Conservation (phyloP, 2,888 invertebrate species). For the Ptilodon capucinus region DNA sequence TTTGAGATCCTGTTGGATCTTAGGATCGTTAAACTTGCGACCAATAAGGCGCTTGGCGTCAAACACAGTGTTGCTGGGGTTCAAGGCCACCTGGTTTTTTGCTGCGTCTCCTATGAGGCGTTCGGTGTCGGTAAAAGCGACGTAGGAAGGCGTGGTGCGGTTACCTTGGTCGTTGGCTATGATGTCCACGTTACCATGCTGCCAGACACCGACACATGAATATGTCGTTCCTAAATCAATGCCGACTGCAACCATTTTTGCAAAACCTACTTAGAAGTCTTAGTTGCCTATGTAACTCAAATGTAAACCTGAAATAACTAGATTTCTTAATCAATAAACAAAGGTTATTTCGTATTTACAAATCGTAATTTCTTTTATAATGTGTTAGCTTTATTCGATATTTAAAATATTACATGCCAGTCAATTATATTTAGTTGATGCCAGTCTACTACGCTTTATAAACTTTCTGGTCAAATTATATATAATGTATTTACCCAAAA, state of each 20-base stretch:
- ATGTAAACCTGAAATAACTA: background rate
- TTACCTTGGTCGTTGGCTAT: constrained; percentile 87
- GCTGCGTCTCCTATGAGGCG: constrained; percentile 87
- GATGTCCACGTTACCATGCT: constrained; percentile 88
- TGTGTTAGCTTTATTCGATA: too few relatives aligned
- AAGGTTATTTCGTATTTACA: too few relatives aligned
- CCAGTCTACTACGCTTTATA: too few relatives aligned
- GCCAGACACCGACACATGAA: constrained; percentile 78
- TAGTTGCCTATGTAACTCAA: too few relatives aligned
- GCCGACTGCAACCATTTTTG: constrained; percentile 72
- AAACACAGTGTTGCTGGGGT: constrained; percentile 89
- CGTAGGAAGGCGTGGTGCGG: constrained; percentile 88
- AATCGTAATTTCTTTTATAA: too few relatives aligned
- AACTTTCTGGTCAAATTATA: too few relatives aligned
- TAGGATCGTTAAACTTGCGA: constrained; percentile 87
- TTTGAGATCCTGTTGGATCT: constrained; percentile 89
- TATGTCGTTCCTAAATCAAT: constrained; percentile 82
- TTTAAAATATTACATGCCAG: too few relatives aligned
- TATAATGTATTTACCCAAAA: too few relatives aligned
- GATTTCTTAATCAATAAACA: background rate
- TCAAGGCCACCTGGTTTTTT: constrained; percentile 87
- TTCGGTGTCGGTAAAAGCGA: constrained; percentile 85
- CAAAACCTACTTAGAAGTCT: background rate
- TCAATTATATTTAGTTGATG: too few relatives aligned
- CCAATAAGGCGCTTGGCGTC: constrained; percentile 93